Evolutionary conservation across 2,797 vertebrate species (phyloP).

Genomic region (Crenuchus spilurus): DNA sequence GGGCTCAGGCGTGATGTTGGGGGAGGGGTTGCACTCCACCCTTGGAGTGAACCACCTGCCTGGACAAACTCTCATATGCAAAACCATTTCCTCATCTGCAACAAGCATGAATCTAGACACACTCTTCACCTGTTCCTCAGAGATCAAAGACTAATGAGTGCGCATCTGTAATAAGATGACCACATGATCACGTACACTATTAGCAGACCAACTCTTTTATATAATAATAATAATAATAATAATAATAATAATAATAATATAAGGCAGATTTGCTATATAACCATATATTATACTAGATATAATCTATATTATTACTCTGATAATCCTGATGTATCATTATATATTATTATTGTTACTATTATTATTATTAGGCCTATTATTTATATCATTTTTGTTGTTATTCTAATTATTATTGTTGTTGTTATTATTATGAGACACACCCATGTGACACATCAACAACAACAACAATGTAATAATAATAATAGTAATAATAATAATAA

Average conservation of each 20-base stretch:
- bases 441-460: too few species aligned
- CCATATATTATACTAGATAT: neutral
- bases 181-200: slow-evolving; percentile 30
- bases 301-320: neutral
- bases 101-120: slow-evolving; percentile 53
- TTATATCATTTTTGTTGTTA: neutral
- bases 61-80: slow-evolving; percentile 56
- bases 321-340: neutral
- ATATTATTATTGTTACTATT: neutral
- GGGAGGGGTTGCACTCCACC: slow-evolving; percentile 29
- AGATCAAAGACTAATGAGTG: slow-evolving; percentile 62
- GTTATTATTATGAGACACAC: neutral
- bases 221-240: too few species aligned
- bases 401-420: neutral
- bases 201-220: neutral
- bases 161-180: slow-evolving; percentile 45
- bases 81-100: slow-evolving; percentile 43
- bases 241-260: too few species aligned
- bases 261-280: too few species aligned
- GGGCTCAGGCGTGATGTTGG: slow-evolving; percentile 26
- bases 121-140: slow-evolving; percentile 36
- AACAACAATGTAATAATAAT: too few species aligned
- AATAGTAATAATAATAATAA: too few species aligned
- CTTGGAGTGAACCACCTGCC: slow-evolving; percentile 63
- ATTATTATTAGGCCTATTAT: slow-evolving; percentile 10